These are phyloP conservation scores for Phoeniculus purpureus DNA, from an alignment of 2,797 vertebrate species.

Conservation along the genomic window DNA sequence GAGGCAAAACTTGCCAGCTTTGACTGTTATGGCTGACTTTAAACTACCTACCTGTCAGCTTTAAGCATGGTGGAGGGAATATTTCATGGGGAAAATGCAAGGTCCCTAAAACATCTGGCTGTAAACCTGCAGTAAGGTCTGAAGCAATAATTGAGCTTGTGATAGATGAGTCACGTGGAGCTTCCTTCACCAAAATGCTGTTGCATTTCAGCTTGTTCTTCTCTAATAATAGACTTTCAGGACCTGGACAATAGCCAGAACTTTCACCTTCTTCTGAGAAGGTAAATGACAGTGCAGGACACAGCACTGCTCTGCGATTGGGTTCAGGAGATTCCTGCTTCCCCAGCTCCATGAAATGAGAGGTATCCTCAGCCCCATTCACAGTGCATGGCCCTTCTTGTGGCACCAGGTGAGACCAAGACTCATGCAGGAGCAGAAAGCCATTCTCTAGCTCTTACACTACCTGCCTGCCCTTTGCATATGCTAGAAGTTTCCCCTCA, in stretches of 20 bases:
- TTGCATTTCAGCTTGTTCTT: conserved; percentile 59
- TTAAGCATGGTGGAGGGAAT: conserved; percentile 70
- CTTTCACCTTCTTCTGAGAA: not conserved
- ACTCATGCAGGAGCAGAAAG: not conserved
- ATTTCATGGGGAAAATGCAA: conserved; percentile 68
- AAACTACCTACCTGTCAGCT: conserved; percentile 75
- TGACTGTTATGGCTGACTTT: conserved; percentile 75
- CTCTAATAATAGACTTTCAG: conserved; percentile 52
- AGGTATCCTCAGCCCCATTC: rapidly evolving
- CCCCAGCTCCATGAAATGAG: not conserved
- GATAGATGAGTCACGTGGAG: conserved; percentile 60
- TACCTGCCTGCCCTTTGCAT: not conserved
- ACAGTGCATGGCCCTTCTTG: not conserved
- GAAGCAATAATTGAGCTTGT: conserved; percentile 65
- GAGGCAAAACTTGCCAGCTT: conserved; percentile 74
- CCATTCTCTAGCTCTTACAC: not conserved
- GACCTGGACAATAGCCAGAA: not conserved
- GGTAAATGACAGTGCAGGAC: not conserved
- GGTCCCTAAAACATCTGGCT: conserved; percentile 69
- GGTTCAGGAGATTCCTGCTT: not conserved
- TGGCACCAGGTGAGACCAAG: rapidly evolving
- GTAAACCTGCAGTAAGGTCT: conserved; percentile 70
- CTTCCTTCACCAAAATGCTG: conserved; percentile 50
- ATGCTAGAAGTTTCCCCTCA: not conserved
- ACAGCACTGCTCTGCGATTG: not conserved